Evolutionary conservation across 2,113 vertebrate genomes (phyloP).

Genomic region (Smithornis capensis): DNA sequence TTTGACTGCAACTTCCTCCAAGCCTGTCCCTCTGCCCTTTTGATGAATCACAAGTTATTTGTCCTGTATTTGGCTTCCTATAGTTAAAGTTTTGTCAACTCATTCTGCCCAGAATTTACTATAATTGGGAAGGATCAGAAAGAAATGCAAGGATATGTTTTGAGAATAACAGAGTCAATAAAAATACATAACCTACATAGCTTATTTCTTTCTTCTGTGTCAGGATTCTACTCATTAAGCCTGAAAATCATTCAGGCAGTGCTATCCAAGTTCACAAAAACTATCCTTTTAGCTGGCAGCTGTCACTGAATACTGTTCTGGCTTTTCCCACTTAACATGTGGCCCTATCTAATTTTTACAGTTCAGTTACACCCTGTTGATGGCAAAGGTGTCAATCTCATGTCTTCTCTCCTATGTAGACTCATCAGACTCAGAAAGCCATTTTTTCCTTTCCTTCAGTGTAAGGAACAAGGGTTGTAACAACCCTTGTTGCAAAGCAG

Average conservation of each 20-base stretch:
- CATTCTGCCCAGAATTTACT: background rate
- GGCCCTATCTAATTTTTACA: background rate
- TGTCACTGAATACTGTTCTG: background rate
- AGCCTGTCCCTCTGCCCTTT: constrained; percentile 13
- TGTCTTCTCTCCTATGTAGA: background rate
- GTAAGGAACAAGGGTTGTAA: too few species aligned
- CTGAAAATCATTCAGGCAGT: background rate
- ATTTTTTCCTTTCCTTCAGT: background rate
- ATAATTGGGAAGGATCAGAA: background rate
- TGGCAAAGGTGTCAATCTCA: background rate
- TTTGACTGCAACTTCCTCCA: constrained; percentile 47
- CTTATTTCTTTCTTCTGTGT: background rate
- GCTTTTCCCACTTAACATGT: background rate
- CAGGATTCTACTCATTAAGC: background rate
- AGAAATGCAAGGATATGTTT: background rate
- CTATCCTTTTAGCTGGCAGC: background rate
- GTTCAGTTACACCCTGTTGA: background rate
- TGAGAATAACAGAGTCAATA: background rate
- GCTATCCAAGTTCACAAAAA: background rate
- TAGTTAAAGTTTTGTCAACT: background rate
- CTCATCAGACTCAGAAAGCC: background rate
- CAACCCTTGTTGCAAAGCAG: background rate
- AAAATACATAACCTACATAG: background rate
- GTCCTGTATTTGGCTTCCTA: background rate
- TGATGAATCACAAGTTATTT: constrained; percentile 45